Conservation (phyloP, 2,797 vertebrate species). For the Ambastaia sidthimunki region DNA sequence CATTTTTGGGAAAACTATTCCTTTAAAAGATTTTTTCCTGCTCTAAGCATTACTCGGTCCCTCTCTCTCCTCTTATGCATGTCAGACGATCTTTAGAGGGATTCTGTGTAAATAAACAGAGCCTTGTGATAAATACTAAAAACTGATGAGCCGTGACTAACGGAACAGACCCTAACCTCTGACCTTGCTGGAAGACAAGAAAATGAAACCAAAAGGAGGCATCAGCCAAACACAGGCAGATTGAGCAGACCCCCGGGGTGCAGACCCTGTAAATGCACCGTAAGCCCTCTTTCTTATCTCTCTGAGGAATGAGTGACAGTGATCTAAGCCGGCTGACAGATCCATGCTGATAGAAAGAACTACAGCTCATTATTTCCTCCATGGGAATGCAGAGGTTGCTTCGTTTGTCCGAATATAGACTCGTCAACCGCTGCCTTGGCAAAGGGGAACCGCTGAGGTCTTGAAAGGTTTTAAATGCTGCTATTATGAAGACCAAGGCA, state of each 20-base stretch:
- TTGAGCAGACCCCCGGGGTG: constrained; percentile 3
- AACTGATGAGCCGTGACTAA: constrained; percentile 20
- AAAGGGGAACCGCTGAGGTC: constrained; percentile 19
- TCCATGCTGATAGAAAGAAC: constrained; percentile 34
- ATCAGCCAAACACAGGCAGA: constrained; percentile 7
- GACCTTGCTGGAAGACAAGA: constrained; percentile 14
- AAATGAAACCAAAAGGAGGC: constrained; percentile 25
- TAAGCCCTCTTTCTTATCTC: not conserved
- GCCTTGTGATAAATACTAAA: constrained; percentile 42
- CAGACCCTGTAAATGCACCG: constrained; percentile 6
- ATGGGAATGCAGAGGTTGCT: constrained; percentile 4
- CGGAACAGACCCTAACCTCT: constrained; percentile 13
- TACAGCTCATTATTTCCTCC: constrained; percentile 45
- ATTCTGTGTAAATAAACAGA: constrained; percentile 24
- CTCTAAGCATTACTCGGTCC: constrained; percentile 2
- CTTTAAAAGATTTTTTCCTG: not conserved
- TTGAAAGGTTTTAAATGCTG: constrained; percentile 35
- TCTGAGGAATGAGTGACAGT: constrained; percentile 47
- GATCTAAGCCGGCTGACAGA: constrained; percentile 43
- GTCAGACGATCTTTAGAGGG: constrained; percentile 8
- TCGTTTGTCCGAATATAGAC: constrained; percentile 35
- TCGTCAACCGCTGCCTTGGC: constrained; percentile 9
- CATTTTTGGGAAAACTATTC: not conserved
- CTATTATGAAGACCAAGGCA: constrained; percentile 31
- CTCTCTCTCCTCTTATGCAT: not conserved